phyloP scores from a whole-genome alignment of 2,888 invertebrate genomes.

The Phanerotoma sp. region DNA sequence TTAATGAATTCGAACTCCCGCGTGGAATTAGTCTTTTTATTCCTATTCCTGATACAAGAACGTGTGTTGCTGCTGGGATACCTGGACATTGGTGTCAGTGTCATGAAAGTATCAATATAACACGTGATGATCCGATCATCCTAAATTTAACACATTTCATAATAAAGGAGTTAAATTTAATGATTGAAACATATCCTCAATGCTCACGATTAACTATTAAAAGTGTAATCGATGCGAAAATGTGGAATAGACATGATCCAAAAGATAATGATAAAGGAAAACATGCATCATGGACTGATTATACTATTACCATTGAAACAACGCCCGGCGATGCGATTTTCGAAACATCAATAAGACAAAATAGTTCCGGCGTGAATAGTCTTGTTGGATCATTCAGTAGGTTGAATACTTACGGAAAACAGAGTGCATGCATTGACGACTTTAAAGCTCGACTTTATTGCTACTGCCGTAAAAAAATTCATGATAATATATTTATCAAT shows the following conservation, averaged over 20 bases:
- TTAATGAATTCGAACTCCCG: slow-evolving; percentile 43
- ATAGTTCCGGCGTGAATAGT: slow-evolving; percentile 51
- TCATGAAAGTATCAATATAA: slow-evolving; percentile 66
- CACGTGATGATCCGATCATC: slow-evolving; percentile 61
- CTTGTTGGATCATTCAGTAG: slow-evolving; percentile 75
- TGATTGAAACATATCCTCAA: slow-evolving; percentile 64
- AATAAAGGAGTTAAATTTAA: slow-evolving; percentile 67
- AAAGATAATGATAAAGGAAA: slow-evolving; percentile 34
- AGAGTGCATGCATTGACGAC: slow-evolving; percentile 76
- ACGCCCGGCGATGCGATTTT: slow-evolving; percentile 72
- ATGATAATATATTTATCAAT: slow-evolving; percentile 2
- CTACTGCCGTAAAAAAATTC: slow-evolving; percentile 61
- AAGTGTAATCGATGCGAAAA: slow-evolving; percentile 68
- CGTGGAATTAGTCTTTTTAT: slow-evolving; percentile 77
- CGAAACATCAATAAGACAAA: slow-evolving; percentile 72
- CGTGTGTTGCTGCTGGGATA: slow-evolving; percentile 77
- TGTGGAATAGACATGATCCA: slow-evolving; percentile 54
- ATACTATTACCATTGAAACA: slow-evolving; percentile 66
- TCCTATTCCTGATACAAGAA: slow-evolving; percentile 70
- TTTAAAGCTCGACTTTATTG: slow-evolving; percentile 77
- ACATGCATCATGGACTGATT: slow-evolving; percentile 62
- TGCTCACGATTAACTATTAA: slow-evolving; percentile 68
- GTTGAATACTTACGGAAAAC: slow-evolving; percentile 77
- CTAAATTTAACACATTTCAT: slow-evolving; percentile 64
- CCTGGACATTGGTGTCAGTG: slow-evolving; percentile 89